Conservation (phyloP, 2,797 vertebrate species). For the Hypotaenidia philippensis region DNA sequence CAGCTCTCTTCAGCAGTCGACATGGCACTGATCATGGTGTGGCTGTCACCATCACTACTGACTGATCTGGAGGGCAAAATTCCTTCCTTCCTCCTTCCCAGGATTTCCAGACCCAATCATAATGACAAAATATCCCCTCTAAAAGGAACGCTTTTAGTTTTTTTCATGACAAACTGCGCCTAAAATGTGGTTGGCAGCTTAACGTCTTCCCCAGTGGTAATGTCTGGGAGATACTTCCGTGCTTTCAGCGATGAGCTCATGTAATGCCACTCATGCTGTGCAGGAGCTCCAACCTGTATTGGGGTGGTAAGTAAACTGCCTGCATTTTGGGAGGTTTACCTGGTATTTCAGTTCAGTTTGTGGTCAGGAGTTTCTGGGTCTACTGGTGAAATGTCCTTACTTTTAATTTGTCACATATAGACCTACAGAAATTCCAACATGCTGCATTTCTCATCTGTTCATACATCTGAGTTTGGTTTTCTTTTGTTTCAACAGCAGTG, state of each 20-base stretch:
- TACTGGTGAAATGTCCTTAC: background rate
- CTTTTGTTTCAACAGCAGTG: background rate
- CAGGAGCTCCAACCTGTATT: background rate
- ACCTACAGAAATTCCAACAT: background rate
- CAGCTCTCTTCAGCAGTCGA: background rate
- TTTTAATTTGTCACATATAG: background rate
- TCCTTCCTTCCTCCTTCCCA: background rate
- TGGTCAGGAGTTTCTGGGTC: background rate
- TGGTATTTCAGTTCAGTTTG: background rate
- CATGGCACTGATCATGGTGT: background rate
- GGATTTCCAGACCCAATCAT: background rate
- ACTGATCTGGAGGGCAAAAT: background rate
- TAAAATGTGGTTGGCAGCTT: background rate
- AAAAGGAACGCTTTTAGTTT: background rate
- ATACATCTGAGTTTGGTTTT: background rate
- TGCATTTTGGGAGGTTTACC: background rate
- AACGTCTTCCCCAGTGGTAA: background rate
- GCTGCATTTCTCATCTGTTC: background rate
- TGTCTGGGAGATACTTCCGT: background rate
- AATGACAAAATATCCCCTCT: background rate
- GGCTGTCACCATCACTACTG: background rate
- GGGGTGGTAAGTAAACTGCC: background rate
- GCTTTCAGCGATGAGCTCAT: background rate
- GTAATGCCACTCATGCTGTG: background rate
- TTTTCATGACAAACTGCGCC: background rate